Evolutionary conservation across 2,797 vertebrate genomes (phyloP).

Genomic region (Adrianichthys oophorus): DNA sequence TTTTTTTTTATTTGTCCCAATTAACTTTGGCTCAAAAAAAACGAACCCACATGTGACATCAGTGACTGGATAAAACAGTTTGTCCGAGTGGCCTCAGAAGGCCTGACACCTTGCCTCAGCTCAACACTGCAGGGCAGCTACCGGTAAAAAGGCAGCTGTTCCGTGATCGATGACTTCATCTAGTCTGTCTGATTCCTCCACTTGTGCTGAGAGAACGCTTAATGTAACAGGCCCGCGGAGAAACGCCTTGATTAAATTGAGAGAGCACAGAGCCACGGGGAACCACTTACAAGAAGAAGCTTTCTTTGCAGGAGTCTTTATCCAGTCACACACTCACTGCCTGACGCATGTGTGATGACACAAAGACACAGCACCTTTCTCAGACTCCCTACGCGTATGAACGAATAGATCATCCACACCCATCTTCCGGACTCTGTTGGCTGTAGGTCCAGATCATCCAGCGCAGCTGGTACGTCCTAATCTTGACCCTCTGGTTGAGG

Average conservation of each 20-base stretch:
- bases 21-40: conserved; percentile 40
- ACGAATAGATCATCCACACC: conserved; percentile 5
- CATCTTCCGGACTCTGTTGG: conserved; percentile 22
- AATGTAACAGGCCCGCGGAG: conserved; percentile 80
- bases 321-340: conserved; percentile 41
- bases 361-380: conserved; percentile 39
- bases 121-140: conserved; percentile 62
- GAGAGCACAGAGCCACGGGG: conserved; percentile 75
- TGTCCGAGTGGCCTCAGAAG: conserved; percentile 14
- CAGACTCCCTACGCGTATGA: conserved; percentile 6
- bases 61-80: conserved; percentile 17
- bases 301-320: conserved; percentile 74
- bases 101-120: conserved; percentile 36
- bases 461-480: conserved; percentile 60
- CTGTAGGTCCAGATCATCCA: conserved; percentile 53
- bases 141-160: conserved; percentile 74
- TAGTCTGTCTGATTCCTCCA: conserved; percentile 78
- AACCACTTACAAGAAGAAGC: conserved; percentile 79
- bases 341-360: conserved; percentile 43
- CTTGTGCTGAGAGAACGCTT: conserved; percentile 81
- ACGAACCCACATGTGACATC: conserved; percentile 24
- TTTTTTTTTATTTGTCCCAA: conserved; percentile 49
- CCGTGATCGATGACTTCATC: conserved; percentile 82
- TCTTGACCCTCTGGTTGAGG: conserved; percentile 60
- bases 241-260: conserved; percentile 77